Evolutionary conservation across 2,888 invertebrate genomes (phyloP).

Genomic region (Helicoverpa assulta): DNA sequence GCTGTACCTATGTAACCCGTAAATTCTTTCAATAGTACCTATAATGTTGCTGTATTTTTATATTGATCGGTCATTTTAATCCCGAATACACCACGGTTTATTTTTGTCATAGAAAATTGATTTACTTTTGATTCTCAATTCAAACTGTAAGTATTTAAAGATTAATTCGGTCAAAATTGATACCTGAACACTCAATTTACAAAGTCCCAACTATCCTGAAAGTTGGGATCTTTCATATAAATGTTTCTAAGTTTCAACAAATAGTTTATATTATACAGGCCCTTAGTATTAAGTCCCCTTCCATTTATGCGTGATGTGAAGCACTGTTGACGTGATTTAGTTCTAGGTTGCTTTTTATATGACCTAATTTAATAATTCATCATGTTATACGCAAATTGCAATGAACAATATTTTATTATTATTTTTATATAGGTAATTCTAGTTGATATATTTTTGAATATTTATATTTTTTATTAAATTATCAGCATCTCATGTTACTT

Average conservation of each 20-base stretch:
- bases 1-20: no score
- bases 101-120: no score
- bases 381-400: constrained; percentile 50
- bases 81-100: no score
- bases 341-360: constrained; percentile 66
- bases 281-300: constrained; percentile 28
- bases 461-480: no score
- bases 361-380: constrained; percentile 64
- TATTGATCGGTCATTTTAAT: no score
- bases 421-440: background rate
- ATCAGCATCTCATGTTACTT: background rate
- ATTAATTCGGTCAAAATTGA: background rate
- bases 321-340: constrained; percentile 54
- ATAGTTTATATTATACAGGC: constrained; percentile 8
- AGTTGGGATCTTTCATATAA: background rate
- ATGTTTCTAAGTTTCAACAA: background rate
- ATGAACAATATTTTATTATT: constrained; percentile 10
- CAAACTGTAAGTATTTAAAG: background rate
- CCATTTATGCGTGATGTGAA: constrained; percentile 58
- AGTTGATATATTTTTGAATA: background rate
- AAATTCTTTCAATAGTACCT: no score
- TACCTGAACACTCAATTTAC: background rate
- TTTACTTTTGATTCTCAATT: background rate
- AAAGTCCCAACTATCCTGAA: background rate
- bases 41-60: no score